Evolutionary conservation across 2,797 vertebrate genomes (phyloP).

Genomic region (Anabacerthia variegaticeps): DNA sequence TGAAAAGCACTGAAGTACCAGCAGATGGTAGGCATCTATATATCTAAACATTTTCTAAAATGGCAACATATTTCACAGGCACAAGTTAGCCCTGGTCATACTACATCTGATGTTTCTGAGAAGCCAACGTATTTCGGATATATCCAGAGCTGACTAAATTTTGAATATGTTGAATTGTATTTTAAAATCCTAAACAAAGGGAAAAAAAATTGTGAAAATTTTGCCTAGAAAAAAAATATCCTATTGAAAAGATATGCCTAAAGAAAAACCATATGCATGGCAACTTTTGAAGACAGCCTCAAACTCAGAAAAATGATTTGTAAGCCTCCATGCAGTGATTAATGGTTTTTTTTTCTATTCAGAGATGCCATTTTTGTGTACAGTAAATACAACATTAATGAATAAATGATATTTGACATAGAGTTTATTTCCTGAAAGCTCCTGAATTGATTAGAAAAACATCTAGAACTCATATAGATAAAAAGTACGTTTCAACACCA

Average conservation of each 20-base stretch:
- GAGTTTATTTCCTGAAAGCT: not conserved
- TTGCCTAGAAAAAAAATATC: not conserved
- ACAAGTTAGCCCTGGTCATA: not conserved
- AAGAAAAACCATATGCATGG: not conserved
- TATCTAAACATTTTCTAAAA: not conserved
- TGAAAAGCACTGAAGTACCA: not conserved
- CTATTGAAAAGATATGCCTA: not conserved
- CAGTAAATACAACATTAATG: not conserved
- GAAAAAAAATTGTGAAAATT: not conserved
- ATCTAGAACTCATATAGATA: not conserved
- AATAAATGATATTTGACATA: not conserved
- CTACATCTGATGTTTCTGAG: not conserved
- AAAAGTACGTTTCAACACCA: not conserved
- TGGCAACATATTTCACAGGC: not conserved
- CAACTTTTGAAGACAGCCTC: not conserved
- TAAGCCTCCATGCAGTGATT: not conserved
- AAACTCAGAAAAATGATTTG: not conserved
- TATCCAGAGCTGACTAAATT: not conserved
- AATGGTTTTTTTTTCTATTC: not conserved
- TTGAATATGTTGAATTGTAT: not conserved
- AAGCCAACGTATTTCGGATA: not conserved
- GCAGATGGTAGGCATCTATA: not conserved
- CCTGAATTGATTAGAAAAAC: not conserved
- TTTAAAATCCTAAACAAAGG: not conserved
- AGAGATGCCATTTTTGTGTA: not conserved